Percentiles rank a stretch among this genome's conserved stretches.
These are phyloP conservation scores for Dascillus cervinus DNA, from an alignment of 2,888 invertebrate genomes.

Conservation along the genomic window DNA sequence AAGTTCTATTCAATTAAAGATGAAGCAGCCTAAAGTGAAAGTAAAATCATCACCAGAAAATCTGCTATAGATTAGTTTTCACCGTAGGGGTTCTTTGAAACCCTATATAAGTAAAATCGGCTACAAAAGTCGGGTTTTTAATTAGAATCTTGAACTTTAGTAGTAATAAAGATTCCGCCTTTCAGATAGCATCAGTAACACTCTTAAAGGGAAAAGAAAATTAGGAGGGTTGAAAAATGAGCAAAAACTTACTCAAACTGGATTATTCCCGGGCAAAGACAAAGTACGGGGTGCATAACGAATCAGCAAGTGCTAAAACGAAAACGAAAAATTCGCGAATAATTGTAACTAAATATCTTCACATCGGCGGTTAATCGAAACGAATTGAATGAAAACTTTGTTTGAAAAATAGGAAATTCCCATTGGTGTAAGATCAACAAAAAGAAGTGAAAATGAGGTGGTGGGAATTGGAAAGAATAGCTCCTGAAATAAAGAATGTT, in stretches of 20 bases:
- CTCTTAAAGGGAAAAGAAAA: conserved; percentile 30
- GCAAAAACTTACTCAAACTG: conserved; percentile 32
- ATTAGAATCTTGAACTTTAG: conserved; percentile 29
- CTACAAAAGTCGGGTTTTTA: conserved; percentile 27
- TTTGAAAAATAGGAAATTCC: conserved; percentile 26
- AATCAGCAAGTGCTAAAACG: conserved; percentile 29
- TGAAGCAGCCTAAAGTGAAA: conserved; percentile 1
- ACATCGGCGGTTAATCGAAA: no score
- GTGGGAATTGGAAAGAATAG: conserved; percentile 24
- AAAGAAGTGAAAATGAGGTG: conserved; percentile 25
- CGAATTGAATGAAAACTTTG: conserved; percentile 28
- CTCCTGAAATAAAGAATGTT: conserved; percentile 23
- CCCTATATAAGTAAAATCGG: conserved; percentile 4
- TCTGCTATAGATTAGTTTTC: no score
- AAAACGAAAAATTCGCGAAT: no score
- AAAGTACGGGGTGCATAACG: conserved; percentile 33
- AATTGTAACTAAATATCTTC: no score
- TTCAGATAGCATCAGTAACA: conserved; percentile 31
- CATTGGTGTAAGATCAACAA: conserved; percentile 17
- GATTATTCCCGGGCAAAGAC: conserved; percentile 31
- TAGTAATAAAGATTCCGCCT: conserved; percentile 29
- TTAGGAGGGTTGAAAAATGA: conserved; percentile 30
- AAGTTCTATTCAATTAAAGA: background rate
- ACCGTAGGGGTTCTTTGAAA: no score
- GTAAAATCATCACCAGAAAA: no score